phyloP scores from a whole-genome alignment of 2,888 invertebrate species.

The Caenorhabditis sulstoni region DNA sequence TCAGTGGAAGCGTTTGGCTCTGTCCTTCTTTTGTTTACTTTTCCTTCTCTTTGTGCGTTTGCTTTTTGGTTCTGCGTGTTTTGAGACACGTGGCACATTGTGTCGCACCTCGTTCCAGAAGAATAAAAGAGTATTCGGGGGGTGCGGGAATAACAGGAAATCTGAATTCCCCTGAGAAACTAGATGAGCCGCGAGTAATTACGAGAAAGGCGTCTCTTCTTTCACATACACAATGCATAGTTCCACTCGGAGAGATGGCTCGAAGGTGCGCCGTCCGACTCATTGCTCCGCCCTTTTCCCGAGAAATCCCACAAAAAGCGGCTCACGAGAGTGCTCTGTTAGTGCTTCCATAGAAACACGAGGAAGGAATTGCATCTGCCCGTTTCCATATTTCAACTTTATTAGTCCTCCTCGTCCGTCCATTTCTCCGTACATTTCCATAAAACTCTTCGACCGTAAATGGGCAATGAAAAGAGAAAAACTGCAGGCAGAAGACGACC shows the following conservation, averaged over 20 bases:
- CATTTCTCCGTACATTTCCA: conserved; percentile 36
- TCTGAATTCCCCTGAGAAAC: too few relatives aligned
- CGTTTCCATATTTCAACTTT: background rate
- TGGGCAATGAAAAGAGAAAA: conserved; percentile 7
- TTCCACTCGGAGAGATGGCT: too few relatives aligned
- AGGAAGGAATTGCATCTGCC: too few relatives aligned
- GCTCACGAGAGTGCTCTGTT: background rate
- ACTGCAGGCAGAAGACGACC: background rate
- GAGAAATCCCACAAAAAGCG: too few relatives aligned
- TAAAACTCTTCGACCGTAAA: conserved; percentile 47
- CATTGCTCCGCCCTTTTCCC: too few relatives aligned
- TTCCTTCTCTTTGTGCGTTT: background rate
- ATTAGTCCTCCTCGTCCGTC: conserved; percentile 6
- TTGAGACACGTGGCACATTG: conserved; percentile 9
- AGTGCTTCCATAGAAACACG: too few relatives aligned
- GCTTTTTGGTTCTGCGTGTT: conserved; percentile 2
- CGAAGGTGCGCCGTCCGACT: too few relatives aligned
- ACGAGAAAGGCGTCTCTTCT: background rate
- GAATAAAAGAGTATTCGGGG: too few relatives aligned
- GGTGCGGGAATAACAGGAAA: too few relatives aligned
- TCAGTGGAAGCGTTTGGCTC: conserved; percentile 25
- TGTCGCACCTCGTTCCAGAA: too few relatives aligned
- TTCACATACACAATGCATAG: background rate
- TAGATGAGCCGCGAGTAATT: too few relatives aligned
- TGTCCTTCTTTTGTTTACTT: conserved; percentile 45